phyloP scores from a whole-genome alignment of 2,797 vertebrate species.

The Mus minutoides region DNA sequence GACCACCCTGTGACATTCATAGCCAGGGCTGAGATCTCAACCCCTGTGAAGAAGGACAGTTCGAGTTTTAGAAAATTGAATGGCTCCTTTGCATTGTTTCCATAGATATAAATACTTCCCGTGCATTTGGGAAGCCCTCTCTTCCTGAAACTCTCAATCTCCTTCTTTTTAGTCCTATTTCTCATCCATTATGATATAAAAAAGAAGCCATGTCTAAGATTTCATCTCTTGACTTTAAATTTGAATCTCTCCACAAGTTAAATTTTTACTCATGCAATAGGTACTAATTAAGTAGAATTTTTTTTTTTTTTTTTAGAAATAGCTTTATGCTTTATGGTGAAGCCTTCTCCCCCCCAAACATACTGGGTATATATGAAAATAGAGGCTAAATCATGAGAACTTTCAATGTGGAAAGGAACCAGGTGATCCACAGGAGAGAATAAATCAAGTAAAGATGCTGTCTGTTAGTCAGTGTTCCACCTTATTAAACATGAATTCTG shows the following conservation, averaged over 20 bases:
- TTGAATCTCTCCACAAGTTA: not conserved
- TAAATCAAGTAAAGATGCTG: constrained; percentile 11
- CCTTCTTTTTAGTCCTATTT: not conserved
- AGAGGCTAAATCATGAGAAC: constrained; percentile 32
- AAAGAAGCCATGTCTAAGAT: not conserved
- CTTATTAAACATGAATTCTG: constrained; percentile 53
- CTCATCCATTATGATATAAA: not conserved
- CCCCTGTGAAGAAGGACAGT: not conserved
- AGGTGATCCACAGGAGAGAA: not conserved
- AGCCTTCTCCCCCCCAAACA: not conserved
- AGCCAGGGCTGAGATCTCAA: not conserved
- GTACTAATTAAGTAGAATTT: not conserved
- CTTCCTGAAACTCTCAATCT: not conserved
- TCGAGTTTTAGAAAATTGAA: not conserved
- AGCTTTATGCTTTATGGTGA: not conserved
- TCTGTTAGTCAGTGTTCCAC: not conserved
- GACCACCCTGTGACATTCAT: too few species aligned
- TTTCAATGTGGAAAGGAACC: constrained; percentile 34
- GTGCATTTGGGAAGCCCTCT: not conserved
- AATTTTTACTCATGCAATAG: constrained; percentile 28
- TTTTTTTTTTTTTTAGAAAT: not conserved
- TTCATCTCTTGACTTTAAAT: constrained; percentile 18
- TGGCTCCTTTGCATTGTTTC: not conserved
- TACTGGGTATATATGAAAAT: not conserved
- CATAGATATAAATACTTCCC: not conserved